Conservation (phyloP, 2,113 vertebrate species). For the Podilymbus podiceps region DNA sequence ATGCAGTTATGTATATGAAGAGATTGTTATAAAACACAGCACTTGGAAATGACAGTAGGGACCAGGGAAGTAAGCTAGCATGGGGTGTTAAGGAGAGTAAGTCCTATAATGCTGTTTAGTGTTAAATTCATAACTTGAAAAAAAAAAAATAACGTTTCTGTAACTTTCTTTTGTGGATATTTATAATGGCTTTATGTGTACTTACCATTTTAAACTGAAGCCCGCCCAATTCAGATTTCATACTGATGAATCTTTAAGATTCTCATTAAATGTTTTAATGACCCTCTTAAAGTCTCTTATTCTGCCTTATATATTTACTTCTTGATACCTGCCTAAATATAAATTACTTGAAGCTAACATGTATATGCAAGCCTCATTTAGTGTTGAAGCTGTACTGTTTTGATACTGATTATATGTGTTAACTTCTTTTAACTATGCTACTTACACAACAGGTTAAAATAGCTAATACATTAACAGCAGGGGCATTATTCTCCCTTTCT, state of each 20-base stretch:
- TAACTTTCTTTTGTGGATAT: conserved; percentile 36
- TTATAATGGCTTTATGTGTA: conserved; percentile 65
- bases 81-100: neutral
- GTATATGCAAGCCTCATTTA: neutral
- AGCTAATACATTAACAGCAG: conserved; percentile 9
- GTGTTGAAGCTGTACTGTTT: neutral
- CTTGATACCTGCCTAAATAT: neutral
- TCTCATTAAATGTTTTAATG: neutral
- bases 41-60: neutral
- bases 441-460: neutral
- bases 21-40: neutral
- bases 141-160: neutral
- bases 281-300: neutral
- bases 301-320: neutral
- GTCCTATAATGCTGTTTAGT: neutral
- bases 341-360: neutral
- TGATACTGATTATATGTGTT: neutral
- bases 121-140: neutral
- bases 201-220: neutral
- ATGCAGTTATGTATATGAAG: neutral
- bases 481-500: neutral
- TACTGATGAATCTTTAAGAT: neutral
- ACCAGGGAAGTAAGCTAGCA: neutral
- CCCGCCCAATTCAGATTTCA: neutral
- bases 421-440: neutral